phyloP scores from a whole-genome alignment of 2,113 vertebrate species.

The Daubentonia madagascariensis region DNA sequence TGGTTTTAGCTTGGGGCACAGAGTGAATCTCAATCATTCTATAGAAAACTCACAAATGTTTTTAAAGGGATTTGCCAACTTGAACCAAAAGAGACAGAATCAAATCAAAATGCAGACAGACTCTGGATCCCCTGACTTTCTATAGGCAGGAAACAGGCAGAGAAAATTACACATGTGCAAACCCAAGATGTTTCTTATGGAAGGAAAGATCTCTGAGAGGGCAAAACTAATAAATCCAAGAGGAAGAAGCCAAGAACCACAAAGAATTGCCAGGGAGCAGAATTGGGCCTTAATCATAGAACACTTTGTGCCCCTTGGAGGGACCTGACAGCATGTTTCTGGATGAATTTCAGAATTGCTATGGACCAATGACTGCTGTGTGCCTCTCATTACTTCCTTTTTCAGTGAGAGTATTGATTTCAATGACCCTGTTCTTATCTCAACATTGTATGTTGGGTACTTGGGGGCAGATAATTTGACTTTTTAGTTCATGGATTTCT shows the following conservation, averaged over 20 bases:
- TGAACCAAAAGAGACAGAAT: not conserved
- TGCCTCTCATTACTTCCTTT: not conserved
- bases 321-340: not conserved
- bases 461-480: not conserved
- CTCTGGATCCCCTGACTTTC: not conserved
- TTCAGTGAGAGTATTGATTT: not conserved
- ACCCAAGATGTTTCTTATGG: not conserved
- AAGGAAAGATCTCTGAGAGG: not conserved
- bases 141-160: not conserved
- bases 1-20: not conserved
- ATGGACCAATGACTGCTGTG: not conserved
- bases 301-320: not conserved
- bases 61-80: not conserved
- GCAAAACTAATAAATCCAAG: not conserved
- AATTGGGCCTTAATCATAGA: not conserved
- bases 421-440: not conserved
- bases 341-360: not conserved
- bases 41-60: not conserved
- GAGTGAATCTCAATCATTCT: not conserved
- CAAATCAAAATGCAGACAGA: not conserved
- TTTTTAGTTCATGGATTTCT: not conserved
- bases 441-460: not conserved
- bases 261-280: not conserved
- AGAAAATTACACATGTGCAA: not conserved
- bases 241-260: not conserved